These are phyloP conservation scores for Haliclystus octoradiatus DNA, from an alignment of 30 jellyfish, hydroid and myxozoan genomes.

Conservation along the genomic window DNA sequence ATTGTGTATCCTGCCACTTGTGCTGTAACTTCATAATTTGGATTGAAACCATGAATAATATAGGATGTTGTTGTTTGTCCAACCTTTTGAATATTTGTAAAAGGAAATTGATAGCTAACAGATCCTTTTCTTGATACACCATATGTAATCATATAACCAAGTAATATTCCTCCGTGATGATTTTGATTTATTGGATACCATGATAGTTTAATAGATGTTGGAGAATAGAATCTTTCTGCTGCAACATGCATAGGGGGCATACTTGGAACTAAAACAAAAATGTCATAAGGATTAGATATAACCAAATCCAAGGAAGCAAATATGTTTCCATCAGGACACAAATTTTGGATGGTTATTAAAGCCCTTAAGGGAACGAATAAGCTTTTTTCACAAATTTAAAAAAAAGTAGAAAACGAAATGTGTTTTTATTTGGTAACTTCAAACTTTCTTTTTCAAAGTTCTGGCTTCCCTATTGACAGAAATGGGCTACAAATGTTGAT, in stretches of 20 bases:
- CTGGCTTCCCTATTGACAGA: too few relatives aligned
- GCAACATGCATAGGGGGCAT: background rate
- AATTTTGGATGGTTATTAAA: too few relatives aligned
- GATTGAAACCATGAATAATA: constrained; percentile 8
- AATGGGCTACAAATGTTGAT: too few relatives aligned
- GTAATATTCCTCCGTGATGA: background rate
- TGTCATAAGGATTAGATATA: too few relatives aligned
- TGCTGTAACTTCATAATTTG: constrained; percentile 9
- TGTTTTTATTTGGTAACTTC: too few relatives aligned
- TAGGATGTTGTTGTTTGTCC: background rate
- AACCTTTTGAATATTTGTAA: background rate
- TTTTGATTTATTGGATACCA: background rate
- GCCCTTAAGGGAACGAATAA: too few relatives aligned
- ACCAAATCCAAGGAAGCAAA: too few relatives aligned
- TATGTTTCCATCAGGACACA: too few relatives aligned
- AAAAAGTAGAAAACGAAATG: too few relatives aligned
- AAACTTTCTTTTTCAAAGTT: too few relatives aligned
- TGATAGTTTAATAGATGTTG: background rate
- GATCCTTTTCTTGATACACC: constrained; percentile 7
- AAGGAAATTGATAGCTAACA: background rate
- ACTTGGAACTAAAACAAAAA: background rate
- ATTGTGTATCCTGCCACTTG: constrained; percentile 22
- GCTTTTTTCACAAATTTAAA: too few relatives aligned
- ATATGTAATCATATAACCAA: constrained; percentile 22
- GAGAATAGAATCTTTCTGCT: background rate